These are phyloP conservation scores for Plusia festucae DNA, from an alignment of 2,888 invertebrate species.

Conservation along the genomic window DNA sequence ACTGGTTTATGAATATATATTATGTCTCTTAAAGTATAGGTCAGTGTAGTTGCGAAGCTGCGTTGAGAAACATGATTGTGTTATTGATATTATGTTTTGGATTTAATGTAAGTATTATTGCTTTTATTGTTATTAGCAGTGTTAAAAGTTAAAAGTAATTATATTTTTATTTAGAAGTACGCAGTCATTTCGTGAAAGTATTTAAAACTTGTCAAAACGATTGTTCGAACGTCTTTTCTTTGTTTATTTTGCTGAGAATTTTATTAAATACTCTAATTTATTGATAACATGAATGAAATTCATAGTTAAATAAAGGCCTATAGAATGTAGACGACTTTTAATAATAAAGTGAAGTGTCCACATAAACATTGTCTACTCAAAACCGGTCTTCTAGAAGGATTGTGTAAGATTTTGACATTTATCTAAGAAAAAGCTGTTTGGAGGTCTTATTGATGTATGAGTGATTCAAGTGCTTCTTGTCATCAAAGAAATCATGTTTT, in stretches of 20 bases:
- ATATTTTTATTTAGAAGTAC: background rate
- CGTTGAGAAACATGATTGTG: constrained; percentile 60
- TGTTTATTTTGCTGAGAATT: no score
- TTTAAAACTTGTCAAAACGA: no score
- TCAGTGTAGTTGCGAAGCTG: constrained; percentile 59
- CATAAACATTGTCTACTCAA: background rate
- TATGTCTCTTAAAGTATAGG: constrained; percentile 19
- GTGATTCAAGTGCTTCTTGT: background rate
- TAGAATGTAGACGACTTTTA: no score
- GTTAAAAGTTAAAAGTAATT: background rate
- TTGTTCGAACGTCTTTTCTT: no score
- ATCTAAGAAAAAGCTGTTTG: background rate
- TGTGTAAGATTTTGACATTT: background rate
- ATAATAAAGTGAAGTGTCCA: background rate
- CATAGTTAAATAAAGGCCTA: no score
- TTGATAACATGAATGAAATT: no score
- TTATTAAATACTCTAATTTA: no score
- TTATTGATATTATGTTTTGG: constrained; percentile 48
- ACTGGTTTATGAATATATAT: constrained; percentile 46
- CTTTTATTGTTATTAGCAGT: background rate
- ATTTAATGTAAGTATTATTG: constrained; percentile 54
- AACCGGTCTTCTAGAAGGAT: background rate
- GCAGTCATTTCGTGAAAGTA: no score
- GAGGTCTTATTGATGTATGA: background rate
- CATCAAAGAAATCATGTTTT: background rate